Evolutionary conservation across 53 echinoderm and acorn worm genomes (phyloP), one percentile per base, ranked within the genome.

Genomic region (Arbacia lixula): DNA sequence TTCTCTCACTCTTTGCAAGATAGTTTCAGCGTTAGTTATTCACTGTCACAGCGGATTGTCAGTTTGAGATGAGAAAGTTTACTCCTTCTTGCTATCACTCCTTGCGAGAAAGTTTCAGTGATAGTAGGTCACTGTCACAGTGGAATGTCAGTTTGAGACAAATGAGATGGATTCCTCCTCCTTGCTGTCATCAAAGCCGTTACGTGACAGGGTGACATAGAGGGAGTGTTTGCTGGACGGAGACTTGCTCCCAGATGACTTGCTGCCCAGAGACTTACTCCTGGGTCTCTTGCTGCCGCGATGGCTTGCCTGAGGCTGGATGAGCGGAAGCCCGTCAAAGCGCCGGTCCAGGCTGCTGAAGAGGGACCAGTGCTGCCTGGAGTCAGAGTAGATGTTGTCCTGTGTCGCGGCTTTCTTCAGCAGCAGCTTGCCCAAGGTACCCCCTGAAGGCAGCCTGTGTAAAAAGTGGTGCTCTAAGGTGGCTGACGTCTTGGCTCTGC

Each of bases 251-350:
- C 79, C 82, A 1, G 82, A 81, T 33, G 82, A 81, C 52, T 61
- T 81, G 27, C 82, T 81, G 21, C 90, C 85, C 9, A 90, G 86
- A 14, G 90, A 90, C 86, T 86, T 79, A 57, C 90, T 90, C 62
- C 90, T 54, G 11, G 90, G 86, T 58, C 90, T 79, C 60, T 82
- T 85, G 58, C 63, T 64, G 17, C 64, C 64, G 25, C 61, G 26
- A 34, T 50, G 62, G 43, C 62, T 38, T 0, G 57, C 26, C 30
- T 62, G 41, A 4, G 17, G 69, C 31, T 17, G 82, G 4, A 81
- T 57, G 0, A 79, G 79, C 5, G 79, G 79, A 9, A 40, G 61
- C 17, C 41, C 79, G 28, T 58, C 60, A 41, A 58, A 79, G 19
- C 42, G 34, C 26, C 30, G 37, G 60, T 79, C 79, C 26, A 79